Conservation (phyloP, 2,797 vertebrate genomes). For the Tolypeutes matacus region DNA sequence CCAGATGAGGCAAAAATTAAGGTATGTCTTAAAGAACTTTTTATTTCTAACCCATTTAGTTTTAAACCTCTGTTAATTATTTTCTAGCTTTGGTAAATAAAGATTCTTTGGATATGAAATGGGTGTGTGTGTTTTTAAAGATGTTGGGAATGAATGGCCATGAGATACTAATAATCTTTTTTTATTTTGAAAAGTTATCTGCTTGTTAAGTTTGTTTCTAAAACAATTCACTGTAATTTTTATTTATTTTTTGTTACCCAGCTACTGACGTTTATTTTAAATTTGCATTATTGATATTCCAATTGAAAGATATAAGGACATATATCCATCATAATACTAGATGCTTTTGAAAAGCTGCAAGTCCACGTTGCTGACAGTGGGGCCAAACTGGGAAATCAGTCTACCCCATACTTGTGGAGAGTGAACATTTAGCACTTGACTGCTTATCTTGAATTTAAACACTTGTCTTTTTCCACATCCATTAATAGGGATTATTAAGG, state of each 20-base stretch:
- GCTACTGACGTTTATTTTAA: background rate
- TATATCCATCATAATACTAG: background rate
- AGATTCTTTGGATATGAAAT: background rate
- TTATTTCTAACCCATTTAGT: background rate
- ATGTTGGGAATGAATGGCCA: background rate
- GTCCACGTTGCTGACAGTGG: background rate
- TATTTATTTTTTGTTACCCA: background rate
- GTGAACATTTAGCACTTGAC: background rate
- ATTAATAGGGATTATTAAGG: background rate
- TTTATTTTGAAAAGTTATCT: background rate
- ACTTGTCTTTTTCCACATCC: background rate
- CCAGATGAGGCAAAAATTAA: conserved; percentile 98
- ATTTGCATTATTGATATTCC: background rate
- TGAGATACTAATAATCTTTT: background rate
- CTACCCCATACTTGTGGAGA: background rate
- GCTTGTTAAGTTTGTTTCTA: conserved; percentile 38
- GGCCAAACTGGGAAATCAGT: background rate
- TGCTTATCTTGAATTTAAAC: conserved; percentile 56
- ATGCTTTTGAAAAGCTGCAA: background rate
- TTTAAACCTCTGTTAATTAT: conserved; percentile 31
- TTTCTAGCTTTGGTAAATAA: conserved; percentile 49
- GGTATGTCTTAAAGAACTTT: conserved; percentile 85
- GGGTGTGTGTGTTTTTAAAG: background rate
- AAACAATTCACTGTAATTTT: background rate
- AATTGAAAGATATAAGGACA: background rate